A percentile compares a stretch with the other conserved stretches of the same genome.
These are phyloP conservation scores for Suillia variegata DNA, from an alignment of 2,888 invertebrate genomes.

Conservation along the genomic window DNA sequence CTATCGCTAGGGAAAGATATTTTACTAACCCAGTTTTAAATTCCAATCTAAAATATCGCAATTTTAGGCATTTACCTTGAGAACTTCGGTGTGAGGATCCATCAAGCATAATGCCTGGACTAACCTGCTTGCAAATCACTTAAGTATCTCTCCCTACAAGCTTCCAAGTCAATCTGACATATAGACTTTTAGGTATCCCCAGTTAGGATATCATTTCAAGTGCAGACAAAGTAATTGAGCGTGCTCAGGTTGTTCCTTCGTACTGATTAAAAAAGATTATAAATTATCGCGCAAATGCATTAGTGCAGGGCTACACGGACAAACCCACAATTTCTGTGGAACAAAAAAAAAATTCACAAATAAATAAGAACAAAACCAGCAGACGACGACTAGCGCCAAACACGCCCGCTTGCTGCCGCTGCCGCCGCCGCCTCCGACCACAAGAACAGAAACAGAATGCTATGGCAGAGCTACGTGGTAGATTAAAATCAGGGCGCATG, in stretches of 20 bases:
- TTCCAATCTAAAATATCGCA: too few species aligned
- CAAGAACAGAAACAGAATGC: slow-evolving; percentile 11
- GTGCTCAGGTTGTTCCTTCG: slow-evolving; percentile 1
- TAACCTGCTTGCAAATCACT: too few species aligned
- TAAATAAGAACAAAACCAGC: not conserved
- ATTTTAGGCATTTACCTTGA: too few species aligned
- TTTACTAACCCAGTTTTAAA: too few species aligned
- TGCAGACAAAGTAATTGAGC: slow-evolving; percentile 57
- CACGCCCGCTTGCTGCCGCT: slow-evolving; percentile 7
- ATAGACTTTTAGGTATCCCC: too few species aligned
- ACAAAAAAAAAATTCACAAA: not conserved
- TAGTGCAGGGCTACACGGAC: slow-evolving; percentile 10
- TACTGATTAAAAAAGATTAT: slow-evolving; percentile 52
- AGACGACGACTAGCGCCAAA: slow-evolving; percentile 8
- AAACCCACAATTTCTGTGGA: not conserved
- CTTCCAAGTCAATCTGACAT: too few species aligned
- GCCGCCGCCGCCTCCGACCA: slow-evolving; percentile 23
- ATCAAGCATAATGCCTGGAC: too few species aligned
- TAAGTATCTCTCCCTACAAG: too few species aligned
- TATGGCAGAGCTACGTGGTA: slow-evolving; percentile 31
- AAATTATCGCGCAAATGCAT: slow-evolving; percentile 43
- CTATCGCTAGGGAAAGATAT: too few species aligned
- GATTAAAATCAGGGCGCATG: slow-evolving; percentile 40
- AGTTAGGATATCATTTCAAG: slow-evolving; percentile 47
- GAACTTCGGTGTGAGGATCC: too few species aligned